These are phyloP conservation scores for Teleopsis dalmanni DNA, from an alignment of 1,140 invertebrate species.

Conservation along the genomic window DNA sequence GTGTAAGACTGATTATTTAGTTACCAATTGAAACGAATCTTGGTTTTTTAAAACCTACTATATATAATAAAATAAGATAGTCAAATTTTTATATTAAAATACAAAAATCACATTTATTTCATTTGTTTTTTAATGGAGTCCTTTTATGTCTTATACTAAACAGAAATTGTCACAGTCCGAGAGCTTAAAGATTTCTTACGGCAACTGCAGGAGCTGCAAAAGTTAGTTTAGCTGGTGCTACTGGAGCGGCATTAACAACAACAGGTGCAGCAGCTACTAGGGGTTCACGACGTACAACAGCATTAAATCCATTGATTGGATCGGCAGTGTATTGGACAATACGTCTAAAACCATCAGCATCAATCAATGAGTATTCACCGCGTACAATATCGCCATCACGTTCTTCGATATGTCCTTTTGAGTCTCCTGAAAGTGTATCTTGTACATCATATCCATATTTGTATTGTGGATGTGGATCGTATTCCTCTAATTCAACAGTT, in stretches of 20 bases:
- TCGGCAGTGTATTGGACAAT: slow-evolving; percentile 33
- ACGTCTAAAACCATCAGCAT: slow-evolving; percentile 44
- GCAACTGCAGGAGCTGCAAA: slow-evolving; percentile 20
- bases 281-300: slow-evolving; percentile 33
- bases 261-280: slow-evolving; percentile 32
- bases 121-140: too few species aligned
- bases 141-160: too few species aligned
- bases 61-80: too few species aligned
- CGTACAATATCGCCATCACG: slow-evolving; percentile 47
- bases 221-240: slow-evolving; percentile 5
- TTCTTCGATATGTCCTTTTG: slow-evolving; percentile 53
- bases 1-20: too few species aligned
- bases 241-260: slow-evolving; percentile 21
- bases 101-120: too few species aligned
- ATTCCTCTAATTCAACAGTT: slow-evolving; percentile 14
- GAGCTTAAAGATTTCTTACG: too few species aligned
- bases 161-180: too few species aligned
- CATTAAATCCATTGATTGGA: slow-evolving; percentile 27
- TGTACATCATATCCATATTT: slow-evolving; percentile 53
- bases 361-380: slow-evolving; percentile 47
- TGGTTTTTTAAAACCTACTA: too few species aligned
- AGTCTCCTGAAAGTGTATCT: slow-evolving; percentile 54
- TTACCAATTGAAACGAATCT: too few species aligned
- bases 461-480: slow-evolving; percentile 46
- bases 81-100: too few species aligned